phyloP scores from a whole-genome alignment of 2,113 vertebrate species.

The Chaetorhynchus papuensis region DNA sequence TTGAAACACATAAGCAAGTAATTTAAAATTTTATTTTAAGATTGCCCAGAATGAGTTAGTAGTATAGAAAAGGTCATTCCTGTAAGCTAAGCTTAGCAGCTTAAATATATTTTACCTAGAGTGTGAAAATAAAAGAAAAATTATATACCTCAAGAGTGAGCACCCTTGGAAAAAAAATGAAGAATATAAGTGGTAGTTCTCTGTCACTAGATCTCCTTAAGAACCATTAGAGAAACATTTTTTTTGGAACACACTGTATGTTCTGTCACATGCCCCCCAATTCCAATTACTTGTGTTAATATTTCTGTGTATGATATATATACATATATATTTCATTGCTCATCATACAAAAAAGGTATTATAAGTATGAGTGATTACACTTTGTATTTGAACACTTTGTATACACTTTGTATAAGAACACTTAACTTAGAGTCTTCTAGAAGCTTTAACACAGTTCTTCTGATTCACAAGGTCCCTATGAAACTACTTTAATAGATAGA shows the following conservation, averaged over 20 bases:
- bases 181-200: not conserved
- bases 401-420: not conserved
- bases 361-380: not conserved
- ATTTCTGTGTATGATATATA: not conserved
- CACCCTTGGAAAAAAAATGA: not conserved
- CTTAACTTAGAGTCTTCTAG: not conserved
- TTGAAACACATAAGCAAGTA: not conserved
- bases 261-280: not conserved
- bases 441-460: not conserved
- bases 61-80: not conserved
- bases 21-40: not conserved
- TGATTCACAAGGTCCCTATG: not conserved
- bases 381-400: not conserved
- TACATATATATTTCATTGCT: not conserved
- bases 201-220: not conserved
- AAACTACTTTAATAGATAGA: not conserved
- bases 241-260: not conserved
- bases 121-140: not conserved
- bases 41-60: not conserved
- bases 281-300: not conserved
- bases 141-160: not conserved
- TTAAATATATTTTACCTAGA: not conserved
- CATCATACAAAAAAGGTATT: not conserved
- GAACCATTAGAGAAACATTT: not conserved
- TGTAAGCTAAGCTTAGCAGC: not conserved